Percentiles rank a stretch among this genome's conserved stretches.
Evolutionary conservation across 2,797 vertebrate genomes (phyloP).

Genomic region (Microctenopoma steveboyesi): DNA sequence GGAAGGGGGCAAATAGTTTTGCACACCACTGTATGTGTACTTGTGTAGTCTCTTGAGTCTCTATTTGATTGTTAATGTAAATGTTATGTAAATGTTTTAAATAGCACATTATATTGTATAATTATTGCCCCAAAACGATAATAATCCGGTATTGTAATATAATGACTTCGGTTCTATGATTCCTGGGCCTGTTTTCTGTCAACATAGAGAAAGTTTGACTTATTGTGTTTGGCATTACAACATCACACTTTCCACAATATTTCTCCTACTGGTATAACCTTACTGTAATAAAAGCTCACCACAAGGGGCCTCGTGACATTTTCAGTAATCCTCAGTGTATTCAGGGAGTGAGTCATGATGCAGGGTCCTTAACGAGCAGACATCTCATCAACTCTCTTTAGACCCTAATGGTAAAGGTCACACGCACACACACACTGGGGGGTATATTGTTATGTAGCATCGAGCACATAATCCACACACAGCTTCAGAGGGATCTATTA

Average conservation of each 20-base stretch:
- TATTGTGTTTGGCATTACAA: background rate
- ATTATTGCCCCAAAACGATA: too few species aligned
- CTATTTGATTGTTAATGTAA: too few species aligned
- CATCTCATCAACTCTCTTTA: constrained; percentile 61
- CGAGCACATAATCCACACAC: background rate
- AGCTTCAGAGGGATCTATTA: constrained; percentile 70
- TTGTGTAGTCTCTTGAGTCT: too few species aligned
- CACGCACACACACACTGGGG: constrained; percentile 28
- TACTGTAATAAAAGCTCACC: background rate
- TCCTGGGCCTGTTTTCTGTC: too few species aligned
- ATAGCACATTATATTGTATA: too few species aligned
- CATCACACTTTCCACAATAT: background rate
- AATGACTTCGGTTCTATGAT: too few species aligned
- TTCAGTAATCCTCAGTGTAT: constrained; percentile 50
- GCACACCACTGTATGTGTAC: too few species aligned
- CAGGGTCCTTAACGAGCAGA: constrained; percentile 24
- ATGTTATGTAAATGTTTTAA: too few species aligned
- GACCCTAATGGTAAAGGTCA: constrained; percentile 68
- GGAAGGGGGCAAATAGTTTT: too few species aligned
- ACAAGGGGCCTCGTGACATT: constrained; percentile 74
- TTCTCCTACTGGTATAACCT: background rate
- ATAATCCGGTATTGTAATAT: too few species aligned
- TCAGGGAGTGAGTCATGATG: constrained; percentile 22
- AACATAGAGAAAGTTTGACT: background rate
- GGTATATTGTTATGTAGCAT: constrained; percentile 37